Conservation (phyloP, 2,113 vertebrate species). For the Motacilla alba region DNA sequence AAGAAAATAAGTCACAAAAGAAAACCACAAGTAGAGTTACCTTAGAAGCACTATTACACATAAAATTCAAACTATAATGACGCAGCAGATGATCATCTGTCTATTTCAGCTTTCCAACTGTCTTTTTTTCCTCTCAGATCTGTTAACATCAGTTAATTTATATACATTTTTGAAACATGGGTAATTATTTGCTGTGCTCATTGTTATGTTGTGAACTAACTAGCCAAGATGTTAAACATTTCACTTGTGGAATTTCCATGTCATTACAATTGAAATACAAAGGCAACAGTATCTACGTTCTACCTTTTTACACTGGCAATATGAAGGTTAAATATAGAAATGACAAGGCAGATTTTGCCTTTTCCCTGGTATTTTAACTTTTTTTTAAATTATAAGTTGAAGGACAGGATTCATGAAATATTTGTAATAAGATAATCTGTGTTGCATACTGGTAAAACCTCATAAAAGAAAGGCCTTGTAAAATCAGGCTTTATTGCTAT, state of each 20-base stretch:
- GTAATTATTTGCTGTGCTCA: not conserved
- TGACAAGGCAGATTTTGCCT: not conserved
- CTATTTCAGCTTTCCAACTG: not conserved
- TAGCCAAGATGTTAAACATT: not conserved
- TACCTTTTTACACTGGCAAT: not conserved
- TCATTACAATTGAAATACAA: not conserved
- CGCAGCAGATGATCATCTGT: not conserved
- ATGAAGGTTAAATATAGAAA: not conserved
- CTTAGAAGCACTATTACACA: slow-evolving; percentile 11
- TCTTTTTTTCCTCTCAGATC: not conserved
- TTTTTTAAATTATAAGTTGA: not conserved
- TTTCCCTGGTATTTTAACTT: not conserved
- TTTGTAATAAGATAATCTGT: not conserved
- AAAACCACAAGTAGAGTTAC: not conserved
- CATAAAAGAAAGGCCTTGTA: not conserved
- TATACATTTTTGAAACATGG: not conserved
- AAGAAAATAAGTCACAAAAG: slow-evolving; percentile 40
- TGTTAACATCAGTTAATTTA: not conserved
- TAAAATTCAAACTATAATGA: not conserved
- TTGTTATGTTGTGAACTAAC: not conserved
- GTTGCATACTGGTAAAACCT: not conserved
- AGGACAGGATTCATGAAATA: not conserved
- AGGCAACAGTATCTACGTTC: not conserved
- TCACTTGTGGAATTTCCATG: not conserved
- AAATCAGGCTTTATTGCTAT: not conserved